Conservation (phyloP, 1,140 invertebrate genomes). For the Anastrepha obliqua region DNA sequence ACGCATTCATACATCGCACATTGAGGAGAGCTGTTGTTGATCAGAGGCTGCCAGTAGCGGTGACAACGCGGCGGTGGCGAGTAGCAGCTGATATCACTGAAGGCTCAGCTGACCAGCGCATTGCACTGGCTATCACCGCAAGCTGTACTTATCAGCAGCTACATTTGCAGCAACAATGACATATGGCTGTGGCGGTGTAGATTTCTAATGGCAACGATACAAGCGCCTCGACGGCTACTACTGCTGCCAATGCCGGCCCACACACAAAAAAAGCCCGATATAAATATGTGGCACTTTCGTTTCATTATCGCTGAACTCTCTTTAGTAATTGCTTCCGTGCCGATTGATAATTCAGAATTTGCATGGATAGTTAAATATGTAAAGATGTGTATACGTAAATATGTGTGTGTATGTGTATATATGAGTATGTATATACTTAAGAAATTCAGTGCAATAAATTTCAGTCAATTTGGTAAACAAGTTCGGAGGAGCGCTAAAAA, state of each 20-base stretch:
- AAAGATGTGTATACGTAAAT: too few relatives aligned
- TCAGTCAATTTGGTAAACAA: too few relatives aligned
- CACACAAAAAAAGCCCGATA: neutral
- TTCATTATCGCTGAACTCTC: neutral
- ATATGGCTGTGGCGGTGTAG: conserved; percentile 5
- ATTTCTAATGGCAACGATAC: neutral
- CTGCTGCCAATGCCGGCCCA: neutral
- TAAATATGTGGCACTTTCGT: neutral
- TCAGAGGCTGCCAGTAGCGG: too few relatives aligned
- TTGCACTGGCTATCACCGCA: conserved; percentile 19
- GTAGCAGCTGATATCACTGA: conserved; percentile 1
- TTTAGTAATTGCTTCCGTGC: conserved; percentile 39
- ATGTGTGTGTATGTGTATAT: too few relatives aligned
- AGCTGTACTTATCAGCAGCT: neutral
- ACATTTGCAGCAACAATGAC: conserved; percentile 30
- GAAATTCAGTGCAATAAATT: too few relatives aligned
- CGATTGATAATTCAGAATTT: conserved; percentile 45
- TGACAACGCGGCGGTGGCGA: neutral
- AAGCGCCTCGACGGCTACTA: neutral
- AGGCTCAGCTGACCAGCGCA: conserved; percentile 40
- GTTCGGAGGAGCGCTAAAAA: too few relatives aligned
- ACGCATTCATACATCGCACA: too few relatives aligned
- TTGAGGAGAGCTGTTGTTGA: too few relatives aligned
- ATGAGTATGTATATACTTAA: too few relatives aligned
- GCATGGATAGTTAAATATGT: neutral